Evolutionary conservation across 53 echinoderm and acorn worm species (phyloP).

Genomic region (Paracentrotus lividus): DNA sequence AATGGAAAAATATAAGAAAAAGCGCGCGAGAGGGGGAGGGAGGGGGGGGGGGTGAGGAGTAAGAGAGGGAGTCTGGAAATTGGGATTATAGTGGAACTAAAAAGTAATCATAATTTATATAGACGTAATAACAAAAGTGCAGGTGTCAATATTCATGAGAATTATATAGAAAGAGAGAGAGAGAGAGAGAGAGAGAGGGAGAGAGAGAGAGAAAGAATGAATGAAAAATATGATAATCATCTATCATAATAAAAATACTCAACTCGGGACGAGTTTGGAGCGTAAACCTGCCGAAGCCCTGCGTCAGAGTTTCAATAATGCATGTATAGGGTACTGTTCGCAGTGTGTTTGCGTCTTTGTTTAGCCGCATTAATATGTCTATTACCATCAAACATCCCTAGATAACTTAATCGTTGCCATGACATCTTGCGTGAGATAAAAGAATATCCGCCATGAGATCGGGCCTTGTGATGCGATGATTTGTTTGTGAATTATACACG

Average conservation of each 20-base stretch:
- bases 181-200: not conserved
- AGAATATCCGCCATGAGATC: not conserved
- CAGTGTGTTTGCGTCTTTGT: not conserved
- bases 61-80: too few species aligned
- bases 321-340: not conserved
- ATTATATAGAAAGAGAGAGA: not conserved
- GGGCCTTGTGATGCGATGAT: not conserved
- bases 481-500: constrained; percentile 20
- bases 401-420: not conserved
- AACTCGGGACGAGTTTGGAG: not conserved
- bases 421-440: not conserved
- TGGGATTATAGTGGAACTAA: too few species aligned
- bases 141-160: too few species aligned
- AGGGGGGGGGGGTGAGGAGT: not conserved
- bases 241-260: not conserved
- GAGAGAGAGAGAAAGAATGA: not conserved
- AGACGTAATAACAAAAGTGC: too few species aligned
- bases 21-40: not conserved
- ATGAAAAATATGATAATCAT: not conserved
- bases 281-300: not conserved
- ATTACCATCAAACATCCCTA: not conserved
- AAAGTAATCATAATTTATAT: too few species aligned
- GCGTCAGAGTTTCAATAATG: not conserved
- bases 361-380: not conserved
- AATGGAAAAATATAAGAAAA: too few species aligned